A percentile compares a stretch with the other conserved stretches of the same genome.
phyloP scores from a whole-genome alignment of 2,113 vertebrate species.

The Scytalopus superciliaris region DNA sequence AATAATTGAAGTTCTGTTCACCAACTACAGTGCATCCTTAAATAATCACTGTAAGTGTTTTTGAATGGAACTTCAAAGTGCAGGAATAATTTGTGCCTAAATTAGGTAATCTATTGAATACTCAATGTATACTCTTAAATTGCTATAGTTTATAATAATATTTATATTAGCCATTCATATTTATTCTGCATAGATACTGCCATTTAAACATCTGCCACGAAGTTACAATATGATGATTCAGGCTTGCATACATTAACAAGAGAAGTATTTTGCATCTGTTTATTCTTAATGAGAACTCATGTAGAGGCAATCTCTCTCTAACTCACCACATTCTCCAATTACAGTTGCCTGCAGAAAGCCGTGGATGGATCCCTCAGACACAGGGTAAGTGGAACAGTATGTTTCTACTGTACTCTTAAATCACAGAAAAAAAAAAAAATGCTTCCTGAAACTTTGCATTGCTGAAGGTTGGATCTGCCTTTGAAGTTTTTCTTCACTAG shows the following conservation, averaged over 20 bases:
- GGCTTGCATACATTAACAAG: conserved; percentile 40
- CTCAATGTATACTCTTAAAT: background rate
- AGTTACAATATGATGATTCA: conserved; percentile 49
- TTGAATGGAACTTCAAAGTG: background rate
- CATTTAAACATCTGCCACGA: conserved; percentile 48
- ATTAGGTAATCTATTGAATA: background rate
- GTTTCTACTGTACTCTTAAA: background rate
- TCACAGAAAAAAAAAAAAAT: background rate
- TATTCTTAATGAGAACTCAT: conserved; percentile 26
- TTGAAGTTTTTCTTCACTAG: background rate
- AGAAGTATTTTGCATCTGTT: conserved; percentile 22
- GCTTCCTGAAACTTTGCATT: background rate
- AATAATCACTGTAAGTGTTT: background rate
- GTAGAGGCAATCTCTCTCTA: conserved; percentile 19
- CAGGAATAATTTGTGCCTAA: background rate
- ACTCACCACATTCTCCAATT: background rate
- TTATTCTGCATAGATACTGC: conserved; percentile 36
- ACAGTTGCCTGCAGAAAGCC: conserved; percentile 29
- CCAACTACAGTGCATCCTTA: background rate
- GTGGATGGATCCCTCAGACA: background rate
- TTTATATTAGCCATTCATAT: conserved; percentile 26
- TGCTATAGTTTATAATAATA: conserved; percentile 35
- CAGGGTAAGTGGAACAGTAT: background rate
- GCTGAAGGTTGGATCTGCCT: background rate
- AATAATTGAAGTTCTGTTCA: background rate